Base-by-base conservation (phyloP, 1,140 invertebrate genomes). In the Meloidogyne floridensis region DNA sequence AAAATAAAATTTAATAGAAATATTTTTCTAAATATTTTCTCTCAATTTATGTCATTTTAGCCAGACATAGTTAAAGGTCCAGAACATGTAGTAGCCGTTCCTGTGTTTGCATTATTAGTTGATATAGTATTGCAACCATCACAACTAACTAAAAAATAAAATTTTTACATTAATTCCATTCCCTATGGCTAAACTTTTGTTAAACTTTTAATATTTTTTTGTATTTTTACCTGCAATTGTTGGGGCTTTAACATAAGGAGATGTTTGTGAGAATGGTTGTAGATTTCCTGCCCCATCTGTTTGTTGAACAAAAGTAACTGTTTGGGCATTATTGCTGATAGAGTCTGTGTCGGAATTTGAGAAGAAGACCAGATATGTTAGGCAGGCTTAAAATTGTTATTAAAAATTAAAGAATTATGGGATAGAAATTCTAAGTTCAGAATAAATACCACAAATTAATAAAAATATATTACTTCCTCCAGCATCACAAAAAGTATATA, bases 101-200 rank as follows among this genome's bases (percentile, higher is more conserved):
- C 72, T 47, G 72, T 74, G 6, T 74, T 47, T 15, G 72, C 72
- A 54, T 74, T 74, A 54, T 74, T 74, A n/a, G 72, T 74, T 47
- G 43, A 51, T n/a, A 74, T 74, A n/a, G 43, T 15, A 54, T 47
- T 74, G 18, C 72, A 74, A 18, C 72, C 72, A 54, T 74, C 11
- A 54, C 72, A 74, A 74, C 72, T 74, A 47, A 74, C 72, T 74
- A n/a, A 15, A 73, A 73, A 47, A 53, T 13, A 73, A 13, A 73
- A n/a, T 6, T 47, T 1, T 47, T 32, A 32, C 32, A 32, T 32
- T 32, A 32, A 32, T 32, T 32, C 32, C 32, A 32, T 32, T 32
- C 32, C 32, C 32, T 32, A 72, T 11, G 18, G 15, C 4, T 43
- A 53, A 73, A 15, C 13, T 73, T 53, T 43, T n/a, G 11, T 51